Evolutionary conservation across 2,888 invertebrate species (phyloP), one percentile per base, ranked within the genome.

Genomic region (Ferrisia virgata): DNA sequence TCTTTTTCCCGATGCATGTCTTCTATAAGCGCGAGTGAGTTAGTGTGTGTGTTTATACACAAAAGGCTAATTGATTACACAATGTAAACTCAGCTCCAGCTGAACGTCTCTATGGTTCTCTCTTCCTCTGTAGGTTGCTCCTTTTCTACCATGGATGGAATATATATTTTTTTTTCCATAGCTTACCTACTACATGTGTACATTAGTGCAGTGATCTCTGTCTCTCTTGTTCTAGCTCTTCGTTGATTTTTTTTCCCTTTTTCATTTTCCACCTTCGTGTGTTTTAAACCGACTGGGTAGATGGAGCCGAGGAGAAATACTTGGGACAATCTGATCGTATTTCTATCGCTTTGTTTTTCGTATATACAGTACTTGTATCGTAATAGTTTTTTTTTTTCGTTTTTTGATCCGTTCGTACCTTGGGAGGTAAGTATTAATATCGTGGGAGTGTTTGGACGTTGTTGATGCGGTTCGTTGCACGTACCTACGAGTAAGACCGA

Each of bases 1-100:
- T 22, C 64, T 64, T 28, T 64, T 64, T 4, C 53, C 53, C 53
- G 53, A 64, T 31, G 28, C 64, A 25, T 58, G 25, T 58, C 58
- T 9, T 0, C 58, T 43, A 40, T 40, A 31, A 11, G 2, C 18
- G 15, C 36, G 9, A 31, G 72, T 25, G 72, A n/a, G n/a, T n/a
- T n/a, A n/a, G 2, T 36, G 15, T 76, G 9, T 33, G 72, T 25
- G 72, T 36, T 11, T 36, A 18, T 28, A 76, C 31, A 76, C 72
- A 76, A 76, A 76, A 76, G 72, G 33, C 72, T 76, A 76, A 76
- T 76, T 76, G 72, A 76, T 76, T 33, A 76, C 72, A 36, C 36
- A 76, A 36, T 76, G 72, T 76, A 76, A 76, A 76, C 72, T 76
- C 64, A n/a, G n/a, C n/a, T 28, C 72, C 72, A 76, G 18, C 9